phyloP scores from a whole-genome alignment of 2,888 invertebrate species.

The Cetonia aurata region DNA sequence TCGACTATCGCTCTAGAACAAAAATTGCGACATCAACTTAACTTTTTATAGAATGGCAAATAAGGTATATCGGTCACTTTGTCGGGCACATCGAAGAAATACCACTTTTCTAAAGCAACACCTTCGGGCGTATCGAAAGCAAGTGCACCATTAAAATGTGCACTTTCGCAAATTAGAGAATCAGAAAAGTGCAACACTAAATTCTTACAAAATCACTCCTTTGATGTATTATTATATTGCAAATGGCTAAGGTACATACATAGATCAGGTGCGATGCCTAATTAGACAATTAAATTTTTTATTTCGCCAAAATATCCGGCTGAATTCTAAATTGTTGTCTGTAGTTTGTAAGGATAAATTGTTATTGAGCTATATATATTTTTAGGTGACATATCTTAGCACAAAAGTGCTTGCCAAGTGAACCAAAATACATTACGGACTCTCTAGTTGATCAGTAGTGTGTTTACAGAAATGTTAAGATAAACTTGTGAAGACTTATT shows the following conservation, averaged over 20 bases:
- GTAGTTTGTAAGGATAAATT: conserved; percentile 23
- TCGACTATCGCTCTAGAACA: too few relatives aligned
- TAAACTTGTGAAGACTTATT: conserved; percentile 51
- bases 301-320: conserved; percentile 3
- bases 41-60: too few relatives aligned
- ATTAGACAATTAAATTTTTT: neutral
- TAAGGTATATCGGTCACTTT: too few relatives aligned
- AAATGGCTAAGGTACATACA: too few relatives aligned
- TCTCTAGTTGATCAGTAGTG: conserved; percentile 53
- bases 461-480: conserved; percentile 43
- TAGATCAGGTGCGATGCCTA: too few relatives aligned
- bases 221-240: neutral
- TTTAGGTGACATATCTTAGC: conserved; percentile 57
- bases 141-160: too few relatives aligned
- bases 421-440: conserved; percentile 56
- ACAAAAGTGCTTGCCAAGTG: conserved; percentile 57
- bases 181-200: too few relatives aligned
- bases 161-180: too few relatives aligned
- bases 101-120: too few relatives aligned
- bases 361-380: conserved; percentile 46
- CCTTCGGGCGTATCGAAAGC: too few relatives aligned
- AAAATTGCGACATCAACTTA: too few relatives aligned
- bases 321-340: conserved; percentile 13
- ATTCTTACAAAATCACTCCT: conserved; percentile 9
- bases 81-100: too few relatives aligned